phyloP scores from a whole-genome alignment of 2,113 vertebrate genomes.

The Addax nasomaculatus region DNA sequence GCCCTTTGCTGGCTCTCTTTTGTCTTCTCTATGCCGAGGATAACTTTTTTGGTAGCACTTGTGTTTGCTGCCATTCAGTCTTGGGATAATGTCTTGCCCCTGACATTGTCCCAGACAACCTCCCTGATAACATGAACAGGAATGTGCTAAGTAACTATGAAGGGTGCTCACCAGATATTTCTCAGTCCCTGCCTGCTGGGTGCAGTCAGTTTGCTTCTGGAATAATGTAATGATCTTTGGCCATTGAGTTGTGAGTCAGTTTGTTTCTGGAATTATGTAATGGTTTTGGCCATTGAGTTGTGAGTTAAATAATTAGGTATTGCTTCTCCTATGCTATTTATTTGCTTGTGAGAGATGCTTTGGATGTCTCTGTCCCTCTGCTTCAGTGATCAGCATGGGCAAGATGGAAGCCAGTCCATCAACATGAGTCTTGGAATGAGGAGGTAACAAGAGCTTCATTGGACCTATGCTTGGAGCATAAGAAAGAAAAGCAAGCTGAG shows the following conservation, averaged over 20 bases:
- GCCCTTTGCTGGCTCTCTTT: background rate
- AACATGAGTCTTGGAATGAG: background rate
- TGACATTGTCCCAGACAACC: fast-evolving
- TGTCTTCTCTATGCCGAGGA: background rate
- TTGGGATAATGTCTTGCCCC: background rate
- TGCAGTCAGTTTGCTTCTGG: background rate
- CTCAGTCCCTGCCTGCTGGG: background rate
- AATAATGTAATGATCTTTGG: background rate
- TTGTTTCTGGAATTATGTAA: background rate
- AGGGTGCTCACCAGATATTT: background rate
- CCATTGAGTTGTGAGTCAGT: background rate
- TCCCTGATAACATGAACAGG: fast-evolving
- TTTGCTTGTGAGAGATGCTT: background rate
- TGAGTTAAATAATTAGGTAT: background rate
- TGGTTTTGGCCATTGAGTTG: background rate
- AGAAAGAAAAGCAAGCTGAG: background rate
- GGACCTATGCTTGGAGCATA: fast-evolving
- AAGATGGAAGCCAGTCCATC: background rate
- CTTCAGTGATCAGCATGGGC: background rate
- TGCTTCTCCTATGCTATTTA: fast-evolving
- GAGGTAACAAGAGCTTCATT: fast-evolving
- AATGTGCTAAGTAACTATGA: fast-evolving
- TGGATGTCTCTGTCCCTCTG: background rate
- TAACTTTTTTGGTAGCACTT: background rate
- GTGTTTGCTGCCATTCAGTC: background rate